Percentiles rank a stretch among this genome's conserved stretches.
Evolutionary conservation across 1,140 invertebrate genomes (phyloP).

Genomic region (Spodoptera frugiperda): DNA sequence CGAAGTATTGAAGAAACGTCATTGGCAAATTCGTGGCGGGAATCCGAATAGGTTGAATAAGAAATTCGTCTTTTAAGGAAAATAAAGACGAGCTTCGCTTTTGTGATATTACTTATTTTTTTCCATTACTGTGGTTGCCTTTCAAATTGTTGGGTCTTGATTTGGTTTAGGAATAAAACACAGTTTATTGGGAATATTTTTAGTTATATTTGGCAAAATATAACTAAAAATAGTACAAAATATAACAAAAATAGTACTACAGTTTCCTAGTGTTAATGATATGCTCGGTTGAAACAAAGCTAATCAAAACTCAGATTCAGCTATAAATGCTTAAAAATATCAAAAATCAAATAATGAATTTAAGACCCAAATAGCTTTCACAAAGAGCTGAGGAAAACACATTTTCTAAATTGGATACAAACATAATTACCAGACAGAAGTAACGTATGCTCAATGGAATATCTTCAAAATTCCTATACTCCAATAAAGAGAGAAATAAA

Average conservation of each 20-base stretch:
- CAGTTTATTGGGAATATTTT: background rate
- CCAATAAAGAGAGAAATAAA: conserved; percentile 23
- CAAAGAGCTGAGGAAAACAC: no score
- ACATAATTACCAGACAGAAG: background rate
- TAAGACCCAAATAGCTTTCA: no score
- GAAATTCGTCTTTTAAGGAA: conserved; percentile 36
- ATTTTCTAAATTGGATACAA: background rate
- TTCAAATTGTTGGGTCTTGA: background rate
- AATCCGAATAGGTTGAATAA: conserved; percentile 45
- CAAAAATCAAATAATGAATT: no score
- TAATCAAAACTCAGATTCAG: no score
- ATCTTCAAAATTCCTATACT: background rate
- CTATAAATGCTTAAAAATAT: no score
- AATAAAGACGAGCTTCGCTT: conserved; percentile 17
- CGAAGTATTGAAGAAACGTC: conserved; percentile 48
- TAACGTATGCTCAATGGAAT: background rate
- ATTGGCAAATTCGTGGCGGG: conserved; percentile 45
- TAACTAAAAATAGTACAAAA: no score
- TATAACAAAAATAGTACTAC: no score
- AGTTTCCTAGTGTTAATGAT: no score
- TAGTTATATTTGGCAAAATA: no score
- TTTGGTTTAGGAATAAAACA: background rate
- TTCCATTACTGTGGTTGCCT: background rate
- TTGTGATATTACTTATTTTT: conserved; percentile 28
- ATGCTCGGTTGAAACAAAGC: no score